phyloP scores from a whole-genome alignment of 2,113 vertebrate species.

The Salvelinus fontinalis region DNA sequence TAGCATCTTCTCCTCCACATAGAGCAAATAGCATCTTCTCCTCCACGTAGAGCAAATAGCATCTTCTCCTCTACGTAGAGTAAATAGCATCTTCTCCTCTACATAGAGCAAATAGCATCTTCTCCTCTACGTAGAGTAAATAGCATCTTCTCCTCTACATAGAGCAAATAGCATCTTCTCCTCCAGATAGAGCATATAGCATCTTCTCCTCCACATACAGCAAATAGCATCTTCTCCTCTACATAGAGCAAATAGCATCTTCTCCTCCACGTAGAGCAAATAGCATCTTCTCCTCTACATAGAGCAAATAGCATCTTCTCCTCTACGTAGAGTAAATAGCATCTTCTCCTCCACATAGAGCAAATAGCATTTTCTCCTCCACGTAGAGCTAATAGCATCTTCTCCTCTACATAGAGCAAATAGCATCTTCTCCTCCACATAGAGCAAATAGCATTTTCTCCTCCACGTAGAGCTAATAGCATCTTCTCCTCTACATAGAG shows the following conservation, averaged over 20 bases:
- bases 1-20: constrained; percentile 25
- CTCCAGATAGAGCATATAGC: constrained; percentile 61
- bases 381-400: constrained; percentile 17
- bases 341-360: constrained; percentile 40
- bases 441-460: constrained; percentile 55
- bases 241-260: neutral
- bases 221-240: constrained; percentile 36
- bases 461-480: constrained; percentile 62
- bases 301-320: constrained; percentile 23
- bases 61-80: constrained; percentile 37
- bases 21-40: constrained; percentile 53
- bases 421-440: constrained; percentile 42
- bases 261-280: constrained; percentile 57
- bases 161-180: too few relatives aligned
- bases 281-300: constrained; percentile 14
- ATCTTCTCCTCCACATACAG: neutral
- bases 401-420: constrained; percentile 33
- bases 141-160: constrained; percentile 38
- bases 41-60: neutral
- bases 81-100: too few relatives aligned
- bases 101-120: constrained; percentile 61
- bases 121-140: neutral
- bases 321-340: constrained; percentile 11
- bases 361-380: constrained; percentile 42
- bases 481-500: constrained; percentile 42